A percentile compares a stretch with the other conserved stretches of the same genome.
These are phyloP conservation scores for Gymnocephalus cernua DNA, from an alignment of 2,113 vertebrate species.

Conservation along the genomic window DNA sequence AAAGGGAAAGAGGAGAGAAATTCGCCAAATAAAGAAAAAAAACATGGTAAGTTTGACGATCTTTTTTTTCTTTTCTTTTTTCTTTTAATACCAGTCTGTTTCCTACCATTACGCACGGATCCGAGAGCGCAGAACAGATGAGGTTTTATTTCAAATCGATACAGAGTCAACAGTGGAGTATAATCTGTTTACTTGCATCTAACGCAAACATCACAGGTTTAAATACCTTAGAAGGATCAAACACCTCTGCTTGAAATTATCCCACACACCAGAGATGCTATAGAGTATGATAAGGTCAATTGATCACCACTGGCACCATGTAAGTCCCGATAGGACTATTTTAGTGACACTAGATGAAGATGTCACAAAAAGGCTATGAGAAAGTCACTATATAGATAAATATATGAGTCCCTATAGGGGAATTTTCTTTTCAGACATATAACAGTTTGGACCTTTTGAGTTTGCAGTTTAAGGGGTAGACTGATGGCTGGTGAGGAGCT, in stretches of 20 bases:
- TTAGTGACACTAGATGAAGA: not conserved
- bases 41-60: slow-evolving; percentile 45
- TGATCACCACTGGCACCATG: not conserved
- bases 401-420: not conserved
- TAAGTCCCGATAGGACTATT: not conserved
- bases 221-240: not conserved
- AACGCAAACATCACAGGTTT: not conserved
- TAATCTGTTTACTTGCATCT: not conserved
- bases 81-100: not conserved
- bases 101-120: slow-evolving; percentile 57
- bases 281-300: slow-evolving; percentile 20
- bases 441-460: not conserved
- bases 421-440: not conserved
- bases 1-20: not conserved
- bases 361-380: not conserved
- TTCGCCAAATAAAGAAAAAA: not conserved
- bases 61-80: not conserved
- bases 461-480: not conserved
- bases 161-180: not conserved
- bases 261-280: not conserved
- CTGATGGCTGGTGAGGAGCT: not conserved
- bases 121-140: slow-evolving; percentile 1
- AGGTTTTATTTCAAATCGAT: not conserved
- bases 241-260: not conserved
- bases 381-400: not conserved